Conservation (phyloP, 2,797 vertebrate genomes). For the Oceanodroma leucorhoa region DNA sequence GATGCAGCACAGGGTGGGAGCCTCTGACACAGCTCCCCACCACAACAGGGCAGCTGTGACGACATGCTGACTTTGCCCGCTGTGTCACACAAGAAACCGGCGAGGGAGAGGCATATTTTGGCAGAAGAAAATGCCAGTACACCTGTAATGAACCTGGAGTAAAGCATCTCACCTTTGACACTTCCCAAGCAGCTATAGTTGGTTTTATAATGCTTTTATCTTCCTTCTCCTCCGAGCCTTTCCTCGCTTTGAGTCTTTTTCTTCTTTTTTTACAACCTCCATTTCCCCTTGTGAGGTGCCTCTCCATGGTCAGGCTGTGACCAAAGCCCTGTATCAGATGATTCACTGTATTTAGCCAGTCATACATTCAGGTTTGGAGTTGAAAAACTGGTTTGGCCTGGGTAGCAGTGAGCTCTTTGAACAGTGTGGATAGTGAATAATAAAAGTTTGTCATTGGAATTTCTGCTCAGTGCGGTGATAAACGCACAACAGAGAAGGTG, state of each 20-base stretch:
- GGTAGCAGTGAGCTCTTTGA: not conserved
- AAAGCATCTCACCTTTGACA: not conserved
- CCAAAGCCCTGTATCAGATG: not conserved
- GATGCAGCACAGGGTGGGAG: not conserved
- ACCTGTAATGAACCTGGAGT: not conserved
- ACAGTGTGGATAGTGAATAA: not conserved
- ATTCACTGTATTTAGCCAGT: not conserved
- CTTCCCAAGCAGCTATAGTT: not conserved
- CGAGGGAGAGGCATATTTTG: not conserved
- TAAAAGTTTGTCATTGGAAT: not conserved
- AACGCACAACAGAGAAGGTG: not conserved
- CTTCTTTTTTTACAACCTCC: not conserved
- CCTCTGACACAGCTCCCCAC: not conserved
- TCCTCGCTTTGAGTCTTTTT: not conserved
- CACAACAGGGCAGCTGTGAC: not conserved
- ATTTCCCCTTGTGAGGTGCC: not conserved
- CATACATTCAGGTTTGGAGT: not conserved
- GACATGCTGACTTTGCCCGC: rapidly evolving
- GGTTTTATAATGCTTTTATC: not conserved
- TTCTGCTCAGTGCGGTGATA: not conserved
- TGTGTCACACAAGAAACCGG: not conserved
- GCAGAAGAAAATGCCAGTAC: not conserved
- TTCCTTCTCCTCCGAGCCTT: not conserved
- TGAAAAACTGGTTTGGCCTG: not conserved
- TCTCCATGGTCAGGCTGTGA: not conserved